Conservation (phyloP, 2,797 vertebrate species). For the Epinephelus awoara region DNA sequence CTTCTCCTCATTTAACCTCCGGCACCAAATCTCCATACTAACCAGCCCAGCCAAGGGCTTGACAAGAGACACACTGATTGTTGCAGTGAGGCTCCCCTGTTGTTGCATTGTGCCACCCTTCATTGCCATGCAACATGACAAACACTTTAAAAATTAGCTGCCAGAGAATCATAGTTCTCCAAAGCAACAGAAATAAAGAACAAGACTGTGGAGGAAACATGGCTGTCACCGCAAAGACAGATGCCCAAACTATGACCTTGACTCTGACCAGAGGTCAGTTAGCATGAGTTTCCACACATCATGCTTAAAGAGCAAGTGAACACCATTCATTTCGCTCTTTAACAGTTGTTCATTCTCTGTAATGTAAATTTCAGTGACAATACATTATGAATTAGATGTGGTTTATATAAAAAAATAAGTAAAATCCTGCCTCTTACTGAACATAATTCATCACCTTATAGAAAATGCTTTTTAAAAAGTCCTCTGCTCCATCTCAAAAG, state of each 20-base stretch:
- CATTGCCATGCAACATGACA: slow-evolving; percentile 29
- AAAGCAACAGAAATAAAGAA: not conserved
- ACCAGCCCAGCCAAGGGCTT: slow-evolving; percentile 56
- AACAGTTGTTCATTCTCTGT: not conserved
- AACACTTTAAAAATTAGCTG: slow-evolving; percentile 35
- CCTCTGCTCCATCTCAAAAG: not conserved
- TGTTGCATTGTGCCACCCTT: slow-evolving; percentile 21
- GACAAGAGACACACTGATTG: slow-evolving; percentile 48
- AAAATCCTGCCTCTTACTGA: not conserved
- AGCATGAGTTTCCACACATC: not conserved
- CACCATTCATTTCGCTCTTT: not conserved
- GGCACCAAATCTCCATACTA: slow-evolving; percentile 72
- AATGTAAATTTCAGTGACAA: not conserved
- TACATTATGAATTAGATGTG: not conserved
- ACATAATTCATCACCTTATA: not conserved
- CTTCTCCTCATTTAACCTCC: slow-evolving; percentile 77
- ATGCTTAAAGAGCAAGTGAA: not conserved
- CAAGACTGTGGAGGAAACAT: slow-evolving; percentile 1
- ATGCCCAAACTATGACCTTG: not conserved
- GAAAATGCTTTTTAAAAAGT: not conserved
- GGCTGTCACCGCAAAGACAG: not conserved
- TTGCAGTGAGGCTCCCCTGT: slow-evolving; percentile 33
- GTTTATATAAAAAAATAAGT: not conserved
- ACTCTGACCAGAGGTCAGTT: slow-evolving; percentile 9
- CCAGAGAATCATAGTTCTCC: slow-evolving; percentile 11